Percentiles rank a stretch among this genome's conserved stretches.
phyloP scores from a whole-genome alignment of 2,113 vertebrate genomes.

The Tragulus kanchil region DNA sequence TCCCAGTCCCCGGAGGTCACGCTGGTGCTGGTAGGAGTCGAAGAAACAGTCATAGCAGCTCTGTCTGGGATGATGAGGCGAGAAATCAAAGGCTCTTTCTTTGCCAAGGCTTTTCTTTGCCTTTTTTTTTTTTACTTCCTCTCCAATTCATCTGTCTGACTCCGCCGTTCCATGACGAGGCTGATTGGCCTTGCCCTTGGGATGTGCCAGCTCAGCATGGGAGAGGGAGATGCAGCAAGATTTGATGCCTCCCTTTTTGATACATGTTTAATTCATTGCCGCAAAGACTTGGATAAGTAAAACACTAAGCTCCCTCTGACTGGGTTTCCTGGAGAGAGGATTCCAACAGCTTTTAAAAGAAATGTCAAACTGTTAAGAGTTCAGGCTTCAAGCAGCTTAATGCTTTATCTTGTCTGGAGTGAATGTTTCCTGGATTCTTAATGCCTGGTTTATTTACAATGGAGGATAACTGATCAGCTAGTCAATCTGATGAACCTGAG shows the following conservation, averaged over 20 bases:
- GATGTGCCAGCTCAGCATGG: conserved; percentile 74
- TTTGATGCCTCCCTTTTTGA: conserved; percentile 77
- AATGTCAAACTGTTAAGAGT: conserved; percentile 80
- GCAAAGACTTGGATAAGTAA: conserved; percentile 75
- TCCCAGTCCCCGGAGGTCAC: conserved; percentile 45
- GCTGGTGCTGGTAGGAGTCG: neutral
- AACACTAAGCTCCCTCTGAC: conserved; percentile 58
- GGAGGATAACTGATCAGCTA: conserved; percentile 66
- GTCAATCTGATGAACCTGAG: conserved; percentile 49
- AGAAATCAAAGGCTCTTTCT: conserved; percentile 72
- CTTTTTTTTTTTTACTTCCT: conserved; percentile 72
- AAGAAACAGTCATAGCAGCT: conserved; percentile 60
- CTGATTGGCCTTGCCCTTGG: conserved; percentile 79
- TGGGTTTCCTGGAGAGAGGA: conserved; percentile 32
- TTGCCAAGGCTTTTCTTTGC: conserved; percentile 71
- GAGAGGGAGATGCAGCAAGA: conserved; percentile 79
- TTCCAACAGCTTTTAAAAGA: conserved; percentile 63
- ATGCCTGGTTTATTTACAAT: conserved; percentile 71
- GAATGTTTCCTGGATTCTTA: conserved; percentile 34
- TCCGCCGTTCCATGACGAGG: conserved; percentile 63
- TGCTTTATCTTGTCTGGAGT: conserved; percentile 69
- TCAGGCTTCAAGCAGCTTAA: conserved; percentile 72
- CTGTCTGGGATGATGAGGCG: conserved; percentile 63
- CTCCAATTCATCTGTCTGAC: conserved; percentile 77
- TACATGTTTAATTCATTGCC: conserved; percentile 86